Base-by-base conservation (phyloP, 2,797 vertebrate species). In the Thamnophis elegans region DNA sequence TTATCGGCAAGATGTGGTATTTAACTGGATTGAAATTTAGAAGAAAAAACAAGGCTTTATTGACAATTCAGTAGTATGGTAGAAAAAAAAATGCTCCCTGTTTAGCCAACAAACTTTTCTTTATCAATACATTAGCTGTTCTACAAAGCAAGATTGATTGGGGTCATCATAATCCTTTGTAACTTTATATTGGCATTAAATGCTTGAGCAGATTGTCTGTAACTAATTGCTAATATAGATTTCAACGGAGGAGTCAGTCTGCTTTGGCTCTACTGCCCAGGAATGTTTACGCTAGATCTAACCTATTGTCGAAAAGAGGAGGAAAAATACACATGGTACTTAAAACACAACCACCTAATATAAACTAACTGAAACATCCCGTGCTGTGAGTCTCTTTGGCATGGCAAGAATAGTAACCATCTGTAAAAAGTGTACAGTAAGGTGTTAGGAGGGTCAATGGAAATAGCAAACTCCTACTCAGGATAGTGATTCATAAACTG, bases 1-100 rank as follows among this genome's bases (percentile, higher is more conserved):
- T 87, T 73, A 73, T 73, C 78, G 56, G n/a, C 55, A 88, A 87
- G 22, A 78, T 82, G 93, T 93, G 95, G 90, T 56, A 87, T 94
- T 95, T 88, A 94, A 93, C 62, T 90, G 93, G 91, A 91, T 93
- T 88, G 87, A 93, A 94, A 94, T 93, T 91, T 92, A 91, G 85
- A 93, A 94, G 90, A 93, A 86, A 90, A 93, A 87, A 92, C 68
- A 91, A 93, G 86, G 87, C 90, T 42, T 85, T 87, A 78, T 54
- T 95, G 25, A 92, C 78, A 85, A 91, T 91, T 94, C 94, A 91
- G 90, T 68, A 58, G 5, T 0, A 0, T 3, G 93, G 53, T 56
- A 87, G 85, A 65, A 20, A 73, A 20, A 65, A 92, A 88, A 82
- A 12, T 11, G 51, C 65, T 85, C 59, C 65, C 65, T 65, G 42